Conservation (phyloP, 2,113 vertebrate genomes). For the Hucho hucho region DNA sequence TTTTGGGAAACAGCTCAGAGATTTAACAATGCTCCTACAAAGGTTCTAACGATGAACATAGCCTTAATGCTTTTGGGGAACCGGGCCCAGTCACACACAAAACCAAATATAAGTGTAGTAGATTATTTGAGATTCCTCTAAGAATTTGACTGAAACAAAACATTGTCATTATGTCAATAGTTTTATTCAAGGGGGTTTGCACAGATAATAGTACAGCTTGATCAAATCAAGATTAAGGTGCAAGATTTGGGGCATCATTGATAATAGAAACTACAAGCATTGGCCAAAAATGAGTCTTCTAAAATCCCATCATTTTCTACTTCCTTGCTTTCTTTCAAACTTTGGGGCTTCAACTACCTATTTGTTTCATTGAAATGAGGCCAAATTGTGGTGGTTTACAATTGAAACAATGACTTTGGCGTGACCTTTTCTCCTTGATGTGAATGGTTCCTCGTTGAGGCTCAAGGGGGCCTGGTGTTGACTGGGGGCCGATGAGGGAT, state of each 20-base stretch:
- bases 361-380: constrained; percentile 75
- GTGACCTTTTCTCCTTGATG: constrained; percentile 72
- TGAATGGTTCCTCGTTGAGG: constrained; percentile 65
- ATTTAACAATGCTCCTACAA: too few relatives aligned
- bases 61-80: too few relatives aligned
- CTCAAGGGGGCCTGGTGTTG: constrained; percentile 39
- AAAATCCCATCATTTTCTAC: constrained; percentile 54
- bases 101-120: too few relatives aligned
- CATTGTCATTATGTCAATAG: too few relatives aligned
- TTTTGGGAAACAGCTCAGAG: too few relatives aligned
- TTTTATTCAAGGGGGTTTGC: background rate
- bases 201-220: background rate
- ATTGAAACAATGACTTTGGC: constrained; percentile 67
- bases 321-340: constrained; percentile 52
- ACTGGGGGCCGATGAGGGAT: constrained; percentile 40
- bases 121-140: too few relatives aligned
- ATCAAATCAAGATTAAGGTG: too few relatives aligned
- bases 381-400: constrained; percentile 68
- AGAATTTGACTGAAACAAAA: too few relatives aligned
- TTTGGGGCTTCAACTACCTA: constrained; percentile 50
- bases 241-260: constrained; percentile 11
- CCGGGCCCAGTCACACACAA: too few relatives aligned
- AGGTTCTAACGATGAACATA: too few relatives aligned
- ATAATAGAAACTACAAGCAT: constrained; percentile 12
- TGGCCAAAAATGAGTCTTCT: constrained; percentile 21